phyloP scores from a whole-genome alignment of 2,113 vertebrate genomes.

The Rhegmatorhina hoffmannsi region DNA sequence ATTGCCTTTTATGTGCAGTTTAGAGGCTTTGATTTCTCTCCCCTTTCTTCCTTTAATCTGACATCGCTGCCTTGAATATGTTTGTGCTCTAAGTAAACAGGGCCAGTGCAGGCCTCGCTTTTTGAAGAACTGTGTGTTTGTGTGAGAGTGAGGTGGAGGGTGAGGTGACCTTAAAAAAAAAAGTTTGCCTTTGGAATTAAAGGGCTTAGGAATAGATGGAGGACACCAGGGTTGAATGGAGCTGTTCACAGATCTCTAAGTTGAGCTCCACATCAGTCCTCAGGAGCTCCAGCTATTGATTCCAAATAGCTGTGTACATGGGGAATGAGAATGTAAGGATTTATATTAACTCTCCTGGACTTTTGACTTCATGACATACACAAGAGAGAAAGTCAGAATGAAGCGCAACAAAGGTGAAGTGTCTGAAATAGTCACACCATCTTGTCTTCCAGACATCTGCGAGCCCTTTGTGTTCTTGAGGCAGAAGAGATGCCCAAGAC shows the following conservation, averaged over 20 bases:
- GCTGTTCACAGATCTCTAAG: conserved; percentile 41
- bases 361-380: conserved; percentile 48
- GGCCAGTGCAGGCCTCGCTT: conserved; percentile 69
- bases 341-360: conserved; percentile 73
- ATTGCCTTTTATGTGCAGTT: conserved; percentile 84
- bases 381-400: conserved; percentile 35
- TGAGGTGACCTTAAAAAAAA: conserved; percentile 75
- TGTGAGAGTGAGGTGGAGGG: conserved; percentile 35
- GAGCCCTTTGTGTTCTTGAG: background rate
- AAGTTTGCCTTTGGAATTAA: conserved; percentile 82
- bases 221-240: conserved; percentile 69
- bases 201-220: conserved; percentile 76
- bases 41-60: conserved; percentile 87
- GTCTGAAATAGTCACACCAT: background rate
- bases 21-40: conserved; percentile 83
- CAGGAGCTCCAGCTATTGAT: conserved; percentile 45
- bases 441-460: background rate
- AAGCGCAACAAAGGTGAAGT: background rate
- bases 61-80: conserved; percentile 82
- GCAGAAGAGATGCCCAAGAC: background rate
- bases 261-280: conserved; percentile 34
- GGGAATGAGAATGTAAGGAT: conserved; percentile 73
- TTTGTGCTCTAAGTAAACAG: conserved; percentile 89
- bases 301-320: conserved; percentile 30
- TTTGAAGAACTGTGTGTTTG: conserved; percentile 72